Conservation (phyloP, 1,140 invertebrate species). For the Maconellicoccus hirsutus region DNA sequence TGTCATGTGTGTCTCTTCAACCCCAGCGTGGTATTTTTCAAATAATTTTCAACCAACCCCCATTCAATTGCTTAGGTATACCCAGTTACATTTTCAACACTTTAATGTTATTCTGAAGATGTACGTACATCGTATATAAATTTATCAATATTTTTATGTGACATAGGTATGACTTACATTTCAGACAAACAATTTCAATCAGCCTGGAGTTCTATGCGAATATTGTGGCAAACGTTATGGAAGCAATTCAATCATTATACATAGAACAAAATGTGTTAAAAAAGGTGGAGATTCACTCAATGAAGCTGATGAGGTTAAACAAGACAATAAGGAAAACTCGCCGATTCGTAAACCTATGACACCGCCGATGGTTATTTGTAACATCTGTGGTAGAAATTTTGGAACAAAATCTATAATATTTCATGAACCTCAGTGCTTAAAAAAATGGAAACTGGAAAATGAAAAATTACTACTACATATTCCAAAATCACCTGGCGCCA, state of each 20-base stretch:
- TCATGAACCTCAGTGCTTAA: conserved; percentile 64
- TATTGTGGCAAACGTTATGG: conserved; percentile 13
- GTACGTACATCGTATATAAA: too few species aligned
- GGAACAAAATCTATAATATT: conserved; percentile 56
- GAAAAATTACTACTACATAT: conserved; percentile 46
- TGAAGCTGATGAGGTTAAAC: background rate
- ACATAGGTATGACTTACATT: too few species aligned
- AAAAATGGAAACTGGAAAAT: conserved; percentile 61
- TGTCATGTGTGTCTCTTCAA: background rate
- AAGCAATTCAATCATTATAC: background rate
- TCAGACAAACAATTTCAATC: background rate
- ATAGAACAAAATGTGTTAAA: background rate
- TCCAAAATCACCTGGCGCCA: conserved; percentile 45
- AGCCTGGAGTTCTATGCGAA: background rate
- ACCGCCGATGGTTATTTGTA: conserved; percentile 39
- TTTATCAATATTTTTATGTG: too few species aligned
- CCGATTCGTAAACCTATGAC: background rate
- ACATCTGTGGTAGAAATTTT: conserved; percentile 62
- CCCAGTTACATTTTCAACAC: too few species aligned
- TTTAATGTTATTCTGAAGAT: too few species aligned
- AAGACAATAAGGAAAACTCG: conserved; percentile 1
- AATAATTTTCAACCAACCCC: background rate
- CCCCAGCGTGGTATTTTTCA: background rate
- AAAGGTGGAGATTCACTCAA: background rate
- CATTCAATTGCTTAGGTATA: background rate